These are phyloP conservation scores for Onychomys leucogaster DNA, from an alignment of 2,797 vertebrate species.

Conservation along the genomic window DNA sequence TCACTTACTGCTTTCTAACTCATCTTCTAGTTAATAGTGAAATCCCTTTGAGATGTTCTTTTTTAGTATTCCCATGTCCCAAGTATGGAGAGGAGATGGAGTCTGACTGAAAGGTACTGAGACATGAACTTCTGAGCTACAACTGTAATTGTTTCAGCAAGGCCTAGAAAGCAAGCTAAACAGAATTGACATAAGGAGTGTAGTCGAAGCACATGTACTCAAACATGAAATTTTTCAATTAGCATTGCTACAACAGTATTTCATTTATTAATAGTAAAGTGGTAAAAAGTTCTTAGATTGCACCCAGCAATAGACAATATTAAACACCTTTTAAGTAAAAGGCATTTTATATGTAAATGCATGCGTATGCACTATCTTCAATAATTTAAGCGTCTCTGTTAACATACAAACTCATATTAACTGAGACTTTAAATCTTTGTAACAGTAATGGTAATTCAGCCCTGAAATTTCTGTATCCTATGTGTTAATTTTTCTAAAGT, in stretches of 20 bases:
- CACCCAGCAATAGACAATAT: constrained; percentile 9
- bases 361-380: neutral
- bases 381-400: neutral
- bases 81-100: neutral
- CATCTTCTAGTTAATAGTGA: constrained; percentile 42
- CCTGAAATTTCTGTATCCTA: constrained; percentile 60
- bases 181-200: neutral
- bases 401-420: constrained; percentile 35
- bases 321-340: constrained; percentile 3
- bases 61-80: neutral
- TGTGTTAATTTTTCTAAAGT: constrained; percentile 64
- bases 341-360: constrained; percentile 53
- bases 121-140: neutral
- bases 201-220: neutral
- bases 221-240: constrained; percentile 32
- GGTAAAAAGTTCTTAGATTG: constrained; percentile 30
- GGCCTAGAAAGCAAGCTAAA: neutral
- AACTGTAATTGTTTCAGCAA: neutral
- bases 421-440: neutral
- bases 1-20: neutral
- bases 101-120: constrained; percentile 13
- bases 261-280: constrained; percentile 63
- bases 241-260: neutral
- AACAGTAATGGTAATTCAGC: constrained; percentile 40
- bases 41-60: neutral